Conservation (phyloP, 2,888 invertebrate genomes). For the Megalurothrips usitatus region DNA sequence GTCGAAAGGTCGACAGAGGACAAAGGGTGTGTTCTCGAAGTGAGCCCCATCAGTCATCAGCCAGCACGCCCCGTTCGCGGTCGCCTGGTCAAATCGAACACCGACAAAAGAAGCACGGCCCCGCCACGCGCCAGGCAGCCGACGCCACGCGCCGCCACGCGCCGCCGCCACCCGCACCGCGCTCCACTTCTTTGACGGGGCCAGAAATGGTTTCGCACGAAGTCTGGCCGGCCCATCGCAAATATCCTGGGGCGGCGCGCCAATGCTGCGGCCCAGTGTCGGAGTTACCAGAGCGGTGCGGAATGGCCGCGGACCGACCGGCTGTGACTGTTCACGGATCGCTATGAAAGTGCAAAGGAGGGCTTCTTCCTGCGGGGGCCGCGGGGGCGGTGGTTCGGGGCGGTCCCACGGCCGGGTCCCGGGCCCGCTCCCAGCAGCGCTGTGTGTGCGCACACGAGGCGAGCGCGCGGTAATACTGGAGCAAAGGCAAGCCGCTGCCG, state of each 20-base stretch:
- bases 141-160: neutral
- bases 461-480: too few relatives aligned
- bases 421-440: too few relatives aligned
- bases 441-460: too few relatives aligned
- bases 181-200: neutral
- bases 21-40: too few relatives aligned
- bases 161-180: neutral
- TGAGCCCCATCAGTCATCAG: too few relatives aligned
- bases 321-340: too few relatives aligned
- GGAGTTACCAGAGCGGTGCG: neutral
- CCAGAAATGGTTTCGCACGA: too few relatives aligned
- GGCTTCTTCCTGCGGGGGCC: neutral
- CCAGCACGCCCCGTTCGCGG: neutral
- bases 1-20: too few relatives aligned
- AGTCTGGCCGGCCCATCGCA: too few relatives aligned
- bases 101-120: neutral
- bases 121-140: neutral
- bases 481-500: too few relatives aligned
- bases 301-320: neutral
- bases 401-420: too few relatives aligned
- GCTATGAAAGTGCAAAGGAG: neutral
- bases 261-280: neutral
- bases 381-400: too few relatives aligned
- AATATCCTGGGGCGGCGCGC: neutral
- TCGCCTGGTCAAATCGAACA: neutral